Evolutionary conservation across 2,797 vertebrate genomes (phyloP).

Genomic region (Anguilla pacifica): DNA sequence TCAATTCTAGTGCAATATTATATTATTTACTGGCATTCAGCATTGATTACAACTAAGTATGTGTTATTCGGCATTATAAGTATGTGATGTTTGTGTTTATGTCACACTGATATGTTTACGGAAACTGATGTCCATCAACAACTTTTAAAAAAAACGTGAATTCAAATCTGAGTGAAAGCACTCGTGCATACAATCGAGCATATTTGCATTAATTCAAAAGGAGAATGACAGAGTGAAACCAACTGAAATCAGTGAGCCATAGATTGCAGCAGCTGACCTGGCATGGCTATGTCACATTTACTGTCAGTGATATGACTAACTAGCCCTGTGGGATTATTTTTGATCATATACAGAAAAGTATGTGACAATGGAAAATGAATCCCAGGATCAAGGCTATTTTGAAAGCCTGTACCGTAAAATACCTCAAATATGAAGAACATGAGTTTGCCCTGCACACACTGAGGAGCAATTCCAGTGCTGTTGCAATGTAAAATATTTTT

Average conservation of each 20-base stretch:
- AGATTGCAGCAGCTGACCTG: background rate
- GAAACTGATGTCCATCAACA: background rate
- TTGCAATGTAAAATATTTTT: background rate
- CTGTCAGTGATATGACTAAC: background rate
- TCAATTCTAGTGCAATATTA: background rate
- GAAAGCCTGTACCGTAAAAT: background rate
- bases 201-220: background rate
- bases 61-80: background rate
- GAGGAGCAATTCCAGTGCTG: background rate
- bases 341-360: background rate
- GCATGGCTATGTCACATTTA: background rate
- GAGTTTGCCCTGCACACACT: background rate
- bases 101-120: background rate
- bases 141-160: background rate
- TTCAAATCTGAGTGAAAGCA: background rate
- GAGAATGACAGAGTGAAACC: slow-evolving; percentile 7
- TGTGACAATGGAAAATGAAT: background rate
- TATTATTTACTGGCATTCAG: background rate
- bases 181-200: background rate
- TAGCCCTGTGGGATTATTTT: background rate
- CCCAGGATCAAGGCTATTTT: background rate
- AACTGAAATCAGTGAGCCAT: background rate
- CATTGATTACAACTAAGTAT: background rate
- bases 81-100: background rate
- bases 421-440: background rate